Conservation (phyloP, 2,113 vertebrate genomes). For the Crotophaga sulcirostris region DNA sequence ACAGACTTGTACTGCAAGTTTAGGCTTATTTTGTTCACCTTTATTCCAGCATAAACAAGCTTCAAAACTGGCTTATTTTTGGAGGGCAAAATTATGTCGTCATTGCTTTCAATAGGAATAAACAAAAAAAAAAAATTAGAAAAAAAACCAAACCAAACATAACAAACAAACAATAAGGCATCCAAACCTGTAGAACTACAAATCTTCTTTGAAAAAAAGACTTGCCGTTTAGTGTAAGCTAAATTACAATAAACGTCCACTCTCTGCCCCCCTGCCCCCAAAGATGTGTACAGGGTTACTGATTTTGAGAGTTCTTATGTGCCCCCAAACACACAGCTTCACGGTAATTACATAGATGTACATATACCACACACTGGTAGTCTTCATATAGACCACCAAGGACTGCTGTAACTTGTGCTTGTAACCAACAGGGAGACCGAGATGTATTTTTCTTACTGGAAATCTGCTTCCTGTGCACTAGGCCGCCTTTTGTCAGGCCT, state of each 20-base stretch:
- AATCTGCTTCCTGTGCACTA: not conserved
- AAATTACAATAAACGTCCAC: not conserved
- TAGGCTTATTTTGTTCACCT: not conserved
- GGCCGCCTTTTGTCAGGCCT: not conserved
- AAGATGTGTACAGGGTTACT: not conserved
- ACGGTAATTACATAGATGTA: accelerated
- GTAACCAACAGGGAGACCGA: not conserved
- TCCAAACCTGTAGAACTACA: not conserved
- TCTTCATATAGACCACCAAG: accelerated
- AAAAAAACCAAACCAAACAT: not conserved
- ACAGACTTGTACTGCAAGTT: not conserved
- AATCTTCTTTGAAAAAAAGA: not conserved
- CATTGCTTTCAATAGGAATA: not conserved
- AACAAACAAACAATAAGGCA: not conserved
- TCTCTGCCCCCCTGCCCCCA: not conserved
- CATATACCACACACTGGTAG: no score
- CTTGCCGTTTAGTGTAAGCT: not conserved
- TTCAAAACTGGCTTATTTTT: not conserved
- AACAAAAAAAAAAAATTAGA: not conserved
- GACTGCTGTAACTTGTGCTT: not conserved
- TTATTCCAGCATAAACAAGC: not conserved
- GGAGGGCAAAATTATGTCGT: not conserved
- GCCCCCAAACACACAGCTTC: accelerated
- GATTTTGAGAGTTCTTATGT: not conserved
- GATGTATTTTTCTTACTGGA: not conserved